Percentiles rank a stretch among this genome's conserved stretches.
Conservation (phyloP, 1,140 invertebrate genomes). For the Diuraphis noxia region DNA sequence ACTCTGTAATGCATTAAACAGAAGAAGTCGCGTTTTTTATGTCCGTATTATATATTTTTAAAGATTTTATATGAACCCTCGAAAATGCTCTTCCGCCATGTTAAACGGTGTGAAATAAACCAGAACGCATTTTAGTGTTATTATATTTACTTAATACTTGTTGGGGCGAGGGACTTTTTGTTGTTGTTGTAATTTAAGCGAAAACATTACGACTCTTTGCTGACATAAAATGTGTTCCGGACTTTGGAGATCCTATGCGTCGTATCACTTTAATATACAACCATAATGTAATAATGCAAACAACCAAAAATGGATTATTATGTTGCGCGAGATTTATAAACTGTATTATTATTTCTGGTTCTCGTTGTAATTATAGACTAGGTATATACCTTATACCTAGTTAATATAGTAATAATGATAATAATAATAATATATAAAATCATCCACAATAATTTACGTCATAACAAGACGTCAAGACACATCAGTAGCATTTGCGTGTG, state of each 20-base stretch:
- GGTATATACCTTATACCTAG: too few species aligned
- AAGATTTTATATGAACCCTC: slow-evolving; percentile 46
- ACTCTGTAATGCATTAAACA: slow-evolving; percentile 42
- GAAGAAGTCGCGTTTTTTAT: slow-evolving; percentile 46
- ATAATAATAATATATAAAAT: background rate
- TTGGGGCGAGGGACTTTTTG: slow-evolving; percentile 36
- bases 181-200: slow-evolving; percentile 4
- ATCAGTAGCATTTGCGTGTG: slow-evolving; percentile 22
- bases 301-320: slow-evolving; percentile 3
- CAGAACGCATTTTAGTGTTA: slow-evolving; percentile 50
- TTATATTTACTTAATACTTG: slow-evolving; percentile 49
- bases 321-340: background rate
- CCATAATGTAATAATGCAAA: background rate
- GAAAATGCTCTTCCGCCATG: slow-evolving; percentile 48
- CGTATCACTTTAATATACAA: background rate
- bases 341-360: background rate
- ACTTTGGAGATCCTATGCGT: background rate
- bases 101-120: slow-evolving; percentile 53
- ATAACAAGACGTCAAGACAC: background rate
- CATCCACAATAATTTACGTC: background rate
- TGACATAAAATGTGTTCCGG: slow-evolving; percentile 31
- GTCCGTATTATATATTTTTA: slow-evolving; percentile 25
- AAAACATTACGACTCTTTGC: background rate
- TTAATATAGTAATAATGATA: too few species aligned
- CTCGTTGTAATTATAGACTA: background rate